These are phyloP conservation scores for Psittacara wagleri DNA, from an alignment of 2,113 vertebrate species.

Conservation along the genomic window DNA sequence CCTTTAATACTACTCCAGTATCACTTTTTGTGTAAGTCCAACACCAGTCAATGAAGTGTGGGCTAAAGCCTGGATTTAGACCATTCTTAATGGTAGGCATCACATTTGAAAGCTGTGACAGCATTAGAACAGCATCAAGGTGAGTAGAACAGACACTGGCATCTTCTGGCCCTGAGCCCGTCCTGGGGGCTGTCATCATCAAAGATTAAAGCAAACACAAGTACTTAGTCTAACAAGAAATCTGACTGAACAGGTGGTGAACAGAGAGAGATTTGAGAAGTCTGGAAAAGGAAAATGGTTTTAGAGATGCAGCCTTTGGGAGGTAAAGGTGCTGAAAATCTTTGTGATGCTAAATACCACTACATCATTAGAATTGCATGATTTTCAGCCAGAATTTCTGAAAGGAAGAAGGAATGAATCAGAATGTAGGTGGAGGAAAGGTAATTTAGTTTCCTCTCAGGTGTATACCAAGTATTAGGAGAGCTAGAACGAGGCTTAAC, in stretches of 20 bases:
- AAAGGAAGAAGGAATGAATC: not conserved
- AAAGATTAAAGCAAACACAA: constrained; percentile 11
- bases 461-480: not conserved
- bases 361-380: not conserved
- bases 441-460: not conserved
- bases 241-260: constrained; percentile 38
- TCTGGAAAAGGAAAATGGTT: constrained; percentile 18
- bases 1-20: not conserved
- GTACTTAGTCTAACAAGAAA: constrained; percentile 36
- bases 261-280: not conserved
- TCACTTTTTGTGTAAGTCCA: not conserved
- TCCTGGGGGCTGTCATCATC: not conserved
- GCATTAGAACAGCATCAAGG: not conserved
- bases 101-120: not conserved
- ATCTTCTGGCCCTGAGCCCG: constrained; percentile 23
- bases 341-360: not conserved
- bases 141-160: not conserved
- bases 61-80: not conserved
- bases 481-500: not conserved
- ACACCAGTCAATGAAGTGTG: not conserved
- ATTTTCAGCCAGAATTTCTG: not conserved
- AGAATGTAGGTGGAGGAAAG: not conserved
- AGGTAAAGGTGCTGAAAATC: constrained; percentile 1
- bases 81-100: not conserved
- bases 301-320: not conserved